These are phyloP conservation scores for Montipora sp. DNA, from an alignment of 64 coral and sea anemone species.

Conservation along the genomic window DNA sequence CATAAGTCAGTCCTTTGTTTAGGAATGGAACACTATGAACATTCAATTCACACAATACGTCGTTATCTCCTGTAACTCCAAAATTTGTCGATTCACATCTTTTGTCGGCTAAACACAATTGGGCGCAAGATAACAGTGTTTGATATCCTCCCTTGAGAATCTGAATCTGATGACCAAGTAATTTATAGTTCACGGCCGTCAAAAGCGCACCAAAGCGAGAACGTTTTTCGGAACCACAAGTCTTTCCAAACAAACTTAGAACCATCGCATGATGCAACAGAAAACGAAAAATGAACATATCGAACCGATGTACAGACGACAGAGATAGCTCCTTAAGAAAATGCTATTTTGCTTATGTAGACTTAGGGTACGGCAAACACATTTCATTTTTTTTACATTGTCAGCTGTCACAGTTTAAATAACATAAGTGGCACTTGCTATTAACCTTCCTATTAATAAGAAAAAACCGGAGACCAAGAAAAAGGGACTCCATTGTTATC, in stretches of 20 bases:
- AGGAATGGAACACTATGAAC: background rate
- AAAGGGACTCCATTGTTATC: too few relatives aligned
- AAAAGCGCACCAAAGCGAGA: background rate
- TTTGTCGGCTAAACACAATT: background rate
- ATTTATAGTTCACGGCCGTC: background rate
- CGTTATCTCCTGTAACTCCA: background rate
- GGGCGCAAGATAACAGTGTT: conserved; percentile 3
- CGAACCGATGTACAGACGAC: too few relatives aligned
- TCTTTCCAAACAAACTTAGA: background rate
- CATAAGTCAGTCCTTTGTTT: background rate
- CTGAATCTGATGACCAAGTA: conserved; percentile 19
- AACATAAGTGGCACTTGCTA: background rate
- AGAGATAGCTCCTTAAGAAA: too few relatives aligned
- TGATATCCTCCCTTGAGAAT: background rate
- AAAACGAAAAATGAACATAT: background rate
- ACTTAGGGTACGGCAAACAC: background rate
- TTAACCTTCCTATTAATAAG: background rate
- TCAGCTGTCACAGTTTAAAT: conserved; percentile 3
- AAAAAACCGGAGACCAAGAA: background rate
- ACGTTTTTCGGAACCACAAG: conserved; percentile 2
- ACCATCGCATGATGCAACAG: background rate
- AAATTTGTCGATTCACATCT: conserved; percentile 31
- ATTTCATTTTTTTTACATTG: background rate
- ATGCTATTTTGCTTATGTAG: background rate
- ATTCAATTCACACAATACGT: conserved; percentile 22